Evolutionary conservation across 2,888 invertebrate species (phyloP).

Genomic region (Tipula confusa): DNA sequence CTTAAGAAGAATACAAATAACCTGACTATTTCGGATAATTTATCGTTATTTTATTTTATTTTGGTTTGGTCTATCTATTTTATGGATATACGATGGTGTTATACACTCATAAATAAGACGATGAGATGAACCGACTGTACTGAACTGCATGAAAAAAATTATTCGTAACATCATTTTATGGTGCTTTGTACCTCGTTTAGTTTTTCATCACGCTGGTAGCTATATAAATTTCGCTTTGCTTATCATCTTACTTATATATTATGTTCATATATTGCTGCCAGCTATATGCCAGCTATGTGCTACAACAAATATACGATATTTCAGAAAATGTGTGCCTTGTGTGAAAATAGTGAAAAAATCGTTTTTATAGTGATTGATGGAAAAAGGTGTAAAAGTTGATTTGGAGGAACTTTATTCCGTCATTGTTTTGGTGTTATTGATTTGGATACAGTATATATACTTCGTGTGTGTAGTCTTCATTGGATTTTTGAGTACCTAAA

Average conservation of each 20-base stretch:
- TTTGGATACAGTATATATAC: not conserved
- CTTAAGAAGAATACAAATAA: not conserved
- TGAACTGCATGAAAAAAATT: not conserved
- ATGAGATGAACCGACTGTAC: not conserved
- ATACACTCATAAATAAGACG: not conserved
- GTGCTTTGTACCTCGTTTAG: not conserved
- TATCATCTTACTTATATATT: not conserved
- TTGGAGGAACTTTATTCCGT: not conserved
- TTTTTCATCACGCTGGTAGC: not conserved
- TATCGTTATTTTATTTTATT: not conserved
- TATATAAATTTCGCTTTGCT: not conserved
- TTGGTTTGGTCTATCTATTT: not conserved
- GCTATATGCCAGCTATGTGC: not conserved
- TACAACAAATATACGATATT: not conserved
- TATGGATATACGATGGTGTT: not conserved
- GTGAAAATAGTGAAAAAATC: not conserved
- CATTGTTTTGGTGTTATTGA: not conserved
- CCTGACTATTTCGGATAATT: not conserved
- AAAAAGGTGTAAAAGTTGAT: not conserved
- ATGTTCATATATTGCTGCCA: not conserved
- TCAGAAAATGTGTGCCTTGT: not conserved
- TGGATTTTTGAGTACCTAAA: not conserved
- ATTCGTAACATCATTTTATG: not conserved
- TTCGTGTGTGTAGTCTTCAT: not conserved
- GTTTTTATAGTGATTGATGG: constrained; percentile 3